Base-by-base conservation (phyloP, 2,113 vertebrate genomes). In the Zingel zingel region DNA sequence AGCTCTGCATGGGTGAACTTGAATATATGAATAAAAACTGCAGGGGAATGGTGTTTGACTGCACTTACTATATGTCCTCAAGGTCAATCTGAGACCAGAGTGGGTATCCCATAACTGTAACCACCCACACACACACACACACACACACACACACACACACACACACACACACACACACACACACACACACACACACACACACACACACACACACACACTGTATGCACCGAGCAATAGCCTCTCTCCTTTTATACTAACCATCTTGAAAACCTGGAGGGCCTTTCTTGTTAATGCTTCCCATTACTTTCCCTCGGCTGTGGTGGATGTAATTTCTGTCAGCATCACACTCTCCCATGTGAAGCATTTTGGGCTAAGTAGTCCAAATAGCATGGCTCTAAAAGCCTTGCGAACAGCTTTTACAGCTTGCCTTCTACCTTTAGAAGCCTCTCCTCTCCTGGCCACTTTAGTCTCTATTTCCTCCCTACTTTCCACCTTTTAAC, bases 281-380 rank as follows among this genome's bases (percentile, higher is more conserved):
- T 87, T 74, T 76, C 73, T 79, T 84, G 78, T 86, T 92, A 90
- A 91, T 88, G 71, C 76, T 68, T 25, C 61, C 88, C 84, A 92
- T 90, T 92, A 88, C 85, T 81, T 90, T 74, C 57, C 71, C 84
- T 86, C 15, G 3, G 36, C 82, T 77, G 54, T 19, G 5, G 47
- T 74, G 75, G 88, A 88, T 86, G 78, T 74, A 88, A 81, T 85
- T 84, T 86, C 82, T 87, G 79, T 87, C 83, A 36, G 71, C 81
- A 74, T 71, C 69, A 67, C 80, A 72, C 73, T 85, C 70, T 86
- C 71, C 75, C 1, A 1, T 50, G 56, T 65, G 79, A 70, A 77
- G 78, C 85, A 86, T 91, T 93, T 91, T 81, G 81, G 85, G 75
- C 84, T 89, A 91, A 94, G 91, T 93, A 94, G 81, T 90, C 84